Evolutionary conservation across 2,113 vertebrate species (phyloP).

Genomic region (Odontophorus gujanensis): DNA sequence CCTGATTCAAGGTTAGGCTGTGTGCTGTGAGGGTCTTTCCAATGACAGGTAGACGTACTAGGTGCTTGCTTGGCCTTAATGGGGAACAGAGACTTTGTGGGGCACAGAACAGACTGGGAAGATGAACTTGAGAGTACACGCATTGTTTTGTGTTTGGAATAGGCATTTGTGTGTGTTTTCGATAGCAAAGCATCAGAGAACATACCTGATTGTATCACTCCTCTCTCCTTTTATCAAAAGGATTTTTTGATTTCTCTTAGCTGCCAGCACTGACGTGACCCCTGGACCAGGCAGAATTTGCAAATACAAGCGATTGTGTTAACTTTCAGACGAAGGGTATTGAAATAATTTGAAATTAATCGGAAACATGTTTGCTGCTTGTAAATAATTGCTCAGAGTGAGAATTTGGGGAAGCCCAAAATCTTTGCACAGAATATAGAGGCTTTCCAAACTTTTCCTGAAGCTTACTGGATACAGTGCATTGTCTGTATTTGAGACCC

Average conservation of each 20-base stretch:
- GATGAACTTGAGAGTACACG: neutral
- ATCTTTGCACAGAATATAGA: neutral
- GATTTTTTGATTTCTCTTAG: neutral
- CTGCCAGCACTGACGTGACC: neutral
- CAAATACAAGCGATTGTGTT: neutral
- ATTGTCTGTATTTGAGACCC: neutral
- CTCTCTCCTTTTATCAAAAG: neutral
- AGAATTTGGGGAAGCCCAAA: neutral
- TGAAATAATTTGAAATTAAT: slow-evolving; percentile 16
- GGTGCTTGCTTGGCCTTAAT: neutral
- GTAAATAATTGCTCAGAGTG: neutral
- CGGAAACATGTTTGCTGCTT: slow-evolving; percentile 6
- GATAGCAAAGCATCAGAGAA: neutral
- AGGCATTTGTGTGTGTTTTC: neutral
- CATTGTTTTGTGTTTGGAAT: neutral
- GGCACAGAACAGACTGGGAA: neutral
- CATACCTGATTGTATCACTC: neutral
- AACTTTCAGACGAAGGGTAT: neutral
- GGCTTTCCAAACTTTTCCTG: neutral
- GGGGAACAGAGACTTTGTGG: neutral
- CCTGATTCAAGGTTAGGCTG: neutral
- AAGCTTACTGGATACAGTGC: neutral
- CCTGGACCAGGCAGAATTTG: neutral
- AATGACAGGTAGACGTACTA: neutral
- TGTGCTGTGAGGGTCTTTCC: neutral